phyloP scores from a whole-genome alignment of 92 coral and sea anemone genomes.

The Diadumene lineata region DNA sequence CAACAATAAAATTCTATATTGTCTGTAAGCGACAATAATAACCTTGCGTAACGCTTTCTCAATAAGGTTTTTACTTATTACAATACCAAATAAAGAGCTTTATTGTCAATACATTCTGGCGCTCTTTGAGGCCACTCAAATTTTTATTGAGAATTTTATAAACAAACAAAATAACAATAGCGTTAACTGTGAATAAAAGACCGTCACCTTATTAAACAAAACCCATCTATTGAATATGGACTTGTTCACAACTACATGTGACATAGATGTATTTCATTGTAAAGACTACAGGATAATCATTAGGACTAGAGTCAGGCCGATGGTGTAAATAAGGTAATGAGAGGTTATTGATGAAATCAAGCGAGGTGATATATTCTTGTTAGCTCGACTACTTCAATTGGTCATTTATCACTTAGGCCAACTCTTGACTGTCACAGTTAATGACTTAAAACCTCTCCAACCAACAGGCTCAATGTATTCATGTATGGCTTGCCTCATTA shows the following conservation, averaged over 20 bases:
- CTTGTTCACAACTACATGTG: slow-evolving; percentile 19
- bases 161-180: slow-evolving; percentile 37
- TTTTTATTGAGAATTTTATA: slow-evolving; percentile 24
- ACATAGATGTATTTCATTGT: neutral
- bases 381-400: slow-evolving; percentile 52
- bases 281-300: slow-evolving; percentile 22
- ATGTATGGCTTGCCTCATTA: slow-evolving; percentile 85
- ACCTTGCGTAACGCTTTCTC: slow-evolving; percentile 11
- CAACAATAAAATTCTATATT: slow-evolving; percentile 56
- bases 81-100: slow-evolving; percentile 6
- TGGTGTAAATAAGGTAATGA: slow-evolving; percentile 35
- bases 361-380: slow-evolving; percentile 14
- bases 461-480: slow-evolving; percentile 78
- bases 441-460: slow-evolving; percentile 90
- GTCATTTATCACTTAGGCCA: slow-evolving; percentile 81
- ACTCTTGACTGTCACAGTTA: slow-evolving; percentile 83
- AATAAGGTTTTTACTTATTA: slow-evolving; percentile 20
- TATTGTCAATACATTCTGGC: slow-evolving; percentile 13
- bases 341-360: slow-evolving; percentile 35
- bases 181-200: slow-evolving; percentile 19
- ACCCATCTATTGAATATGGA: slow-evolving; percentile 17
- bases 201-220: slow-evolving; percentile 32
- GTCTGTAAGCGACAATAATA: slow-evolving; percentile 25
- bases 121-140: slow-evolving; percentile 40
- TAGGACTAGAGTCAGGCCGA: slow-evolving; percentile 27